These are phyloP conservation scores for Mellilla xanthometata DNA, from an alignment of 2,888 invertebrate genomes.

Conservation along the genomic window DNA sequence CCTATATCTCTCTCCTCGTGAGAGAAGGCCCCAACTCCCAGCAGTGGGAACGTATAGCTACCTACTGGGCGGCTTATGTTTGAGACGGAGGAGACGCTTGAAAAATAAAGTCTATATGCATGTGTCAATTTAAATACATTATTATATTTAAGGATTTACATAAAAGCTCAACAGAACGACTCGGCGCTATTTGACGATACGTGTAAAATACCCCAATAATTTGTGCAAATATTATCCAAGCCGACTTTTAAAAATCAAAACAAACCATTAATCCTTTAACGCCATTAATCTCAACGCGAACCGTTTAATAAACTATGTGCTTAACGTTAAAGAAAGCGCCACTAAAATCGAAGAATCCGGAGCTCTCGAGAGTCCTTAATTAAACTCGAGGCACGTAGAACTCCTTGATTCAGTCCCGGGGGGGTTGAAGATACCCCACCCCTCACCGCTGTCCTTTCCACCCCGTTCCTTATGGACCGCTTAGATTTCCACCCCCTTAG, in stretches of 20 bases:
- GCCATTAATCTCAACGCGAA: constrained; percentile 27
- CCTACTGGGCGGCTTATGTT: too few relatives aligned
- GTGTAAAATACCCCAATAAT: too few relatives aligned
- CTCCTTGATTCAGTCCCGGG: constrained; percentile 80
- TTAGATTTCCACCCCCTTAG: constrained; percentile 78
- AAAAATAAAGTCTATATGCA: too few relatives aligned
- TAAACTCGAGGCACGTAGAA: constrained; percentile 79
- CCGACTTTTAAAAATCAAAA: constrained; percentile 19
- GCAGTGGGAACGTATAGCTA: too few relatives aligned
- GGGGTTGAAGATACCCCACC: constrained; percentile 44
- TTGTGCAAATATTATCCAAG: too few relatives aligned
- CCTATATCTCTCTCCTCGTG: too few relatives aligned
- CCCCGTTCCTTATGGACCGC: constrained; percentile 79
- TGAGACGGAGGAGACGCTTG: too few relatives aligned
- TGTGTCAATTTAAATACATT: too few relatives aligned
- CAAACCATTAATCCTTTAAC: constrained; percentile 26
- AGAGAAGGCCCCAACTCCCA: too few relatives aligned
- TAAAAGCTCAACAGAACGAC: too few relatives aligned
- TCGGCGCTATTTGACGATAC: too few relatives aligned
- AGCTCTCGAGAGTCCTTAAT: constrained; percentile 74
- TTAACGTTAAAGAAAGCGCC: constrained; percentile 66
- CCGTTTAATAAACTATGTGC: constrained; percentile 33
- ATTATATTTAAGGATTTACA: too few relatives aligned
- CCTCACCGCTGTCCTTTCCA: constrained; percentile 37
- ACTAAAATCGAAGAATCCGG: constrained; percentile 78